Evolutionary conservation across 2,797 vertebrate species (phyloP).

Genomic region (Schizopygopsis pylzovi): DNA sequence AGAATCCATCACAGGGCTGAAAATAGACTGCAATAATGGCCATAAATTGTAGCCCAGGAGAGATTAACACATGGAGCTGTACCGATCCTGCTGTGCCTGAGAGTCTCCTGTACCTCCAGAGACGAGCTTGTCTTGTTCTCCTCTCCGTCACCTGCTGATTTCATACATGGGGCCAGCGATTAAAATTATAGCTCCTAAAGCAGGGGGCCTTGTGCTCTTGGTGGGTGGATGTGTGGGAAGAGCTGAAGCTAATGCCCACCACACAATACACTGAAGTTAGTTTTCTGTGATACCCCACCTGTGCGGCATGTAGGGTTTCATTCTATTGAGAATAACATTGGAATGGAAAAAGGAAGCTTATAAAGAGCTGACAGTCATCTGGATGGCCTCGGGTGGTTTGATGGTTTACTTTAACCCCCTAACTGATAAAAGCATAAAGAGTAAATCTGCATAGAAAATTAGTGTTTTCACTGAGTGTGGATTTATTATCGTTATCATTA

Average conservation of each 20-base stretch:
- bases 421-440: constrained; percentile 16
- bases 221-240: constrained; percentile 42
- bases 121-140: constrained; percentile 66
- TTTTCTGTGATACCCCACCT: constrained; percentile 36
- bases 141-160: constrained; percentile 77
- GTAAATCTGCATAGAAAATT: constrained; percentile 46
- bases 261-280: constrained; percentile 8
- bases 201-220: constrained; percentile 17
- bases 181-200: constrained; percentile 70
- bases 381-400: constrained; percentile 14
- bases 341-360: constrained; percentile 10
- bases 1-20: constrained; percentile 88
- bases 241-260: neutral
- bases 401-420: neutral
- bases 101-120: constrained; percentile 71
- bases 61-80: constrained; percentile 71
- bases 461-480: constrained; percentile 54
- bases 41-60: constrained; percentile 84
- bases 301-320: neutral
- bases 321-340: neutral
- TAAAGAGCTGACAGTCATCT: constrained; percentile 33
- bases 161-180: constrained; percentile 69
- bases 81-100: constrained; percentile 72
- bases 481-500: constrained; percentile 64
- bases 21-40: constrained; percentile 83